Percentiles rank a stretch among this genome's conserved stretches.
phyloP scores from a whole-genome alignment of 2,888 invertebrate genomes.

The Chelonus formosanus region DNA sequence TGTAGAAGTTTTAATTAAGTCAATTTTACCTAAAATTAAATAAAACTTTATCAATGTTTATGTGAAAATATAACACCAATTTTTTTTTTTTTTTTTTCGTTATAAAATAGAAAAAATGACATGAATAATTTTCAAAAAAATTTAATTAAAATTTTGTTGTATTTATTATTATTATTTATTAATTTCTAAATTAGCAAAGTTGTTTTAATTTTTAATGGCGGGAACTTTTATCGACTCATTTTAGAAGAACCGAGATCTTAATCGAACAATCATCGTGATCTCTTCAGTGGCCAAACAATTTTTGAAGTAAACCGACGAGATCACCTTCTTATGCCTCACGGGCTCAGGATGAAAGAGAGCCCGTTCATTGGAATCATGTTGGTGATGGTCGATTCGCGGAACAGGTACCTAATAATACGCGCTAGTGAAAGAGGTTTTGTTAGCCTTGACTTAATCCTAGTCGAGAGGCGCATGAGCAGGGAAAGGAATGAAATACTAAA shows the following conservation, averaged over 20 bases:
- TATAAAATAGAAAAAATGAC: too few species aligned
- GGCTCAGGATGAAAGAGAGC: slow-evolving; percentile 47
- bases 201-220: slow-evolving; percentile 3
- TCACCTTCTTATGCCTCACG: slow-evolving; percentile 13
- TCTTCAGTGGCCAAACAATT: slow-evolving; percentile 44
- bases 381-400: slow-evolving; percentile 46
- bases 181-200: too few species aligned
- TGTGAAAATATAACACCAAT: too few species aligned
- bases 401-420: slow-evolving; percentile 50
- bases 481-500: slow-evolving; percentile 23
- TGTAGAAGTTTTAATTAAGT: too few species aligned
- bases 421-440: slow-evolving; percentile 41
- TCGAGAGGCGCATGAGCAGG: slow-evolving; percentile 13
- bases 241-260: slow-evolving; percentile 41
- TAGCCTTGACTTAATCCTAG: slow-evolving; percentile 30
- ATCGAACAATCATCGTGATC: slow-evolving; percentile 44
- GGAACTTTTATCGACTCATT: slow-evolving; percentile 11
- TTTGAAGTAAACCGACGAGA: slow-evolving; percentile 34
- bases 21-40: too few species aligned
- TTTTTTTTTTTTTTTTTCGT: too few species aligned
- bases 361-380: slow-evolving; percentile 39
- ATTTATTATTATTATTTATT: too few species aligned
- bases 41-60: too few species aligned
- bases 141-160: too few species aligned
- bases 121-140: too few species aligned